A percentile compares a stretch with the other conserved stretches of the same genome.
Evolutionary conservation across 1,140 invertebrate species (phyloP).

Genomic region (Cydia splendana): DNA sequence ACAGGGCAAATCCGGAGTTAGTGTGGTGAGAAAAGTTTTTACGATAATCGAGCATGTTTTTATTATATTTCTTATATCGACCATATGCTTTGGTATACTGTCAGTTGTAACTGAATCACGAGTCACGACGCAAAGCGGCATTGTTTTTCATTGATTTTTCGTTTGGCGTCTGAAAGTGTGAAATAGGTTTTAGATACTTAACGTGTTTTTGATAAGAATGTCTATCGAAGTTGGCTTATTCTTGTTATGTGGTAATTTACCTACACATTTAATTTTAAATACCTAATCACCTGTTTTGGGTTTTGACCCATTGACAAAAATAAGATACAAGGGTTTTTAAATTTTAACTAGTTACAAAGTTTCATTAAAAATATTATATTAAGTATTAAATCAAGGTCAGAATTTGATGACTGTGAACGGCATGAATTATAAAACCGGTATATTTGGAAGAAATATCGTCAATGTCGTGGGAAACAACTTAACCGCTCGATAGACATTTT

Average conservation of each 20-base stretch:
- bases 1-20: conserved; percentile 64
- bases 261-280: too few species aligned
- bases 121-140: neutral
- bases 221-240: conserved; percentile 1
- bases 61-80: conserved; percentile 37
- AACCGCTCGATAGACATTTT: neutral
- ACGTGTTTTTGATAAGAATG: conserved; percentile 16
- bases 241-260: too few species aligned
- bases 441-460: neutral
- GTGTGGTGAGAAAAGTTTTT: conserved; percentile 65
- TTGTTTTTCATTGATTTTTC: conserved; percentile 25
- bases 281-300: too few species aligned
- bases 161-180: conserved; percentile 27
- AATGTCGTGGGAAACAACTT: neutral
- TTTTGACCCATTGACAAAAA: too few species aligned
- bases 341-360: too few species aligned
- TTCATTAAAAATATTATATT: too few species aligned
- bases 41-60: conserved; percentile 54
- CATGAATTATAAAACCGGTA: neutral
- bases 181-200: conserved; percentile 10
- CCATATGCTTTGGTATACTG: conserved; percentile 22
- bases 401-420: neutral
- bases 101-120: conserved; percentile 1
- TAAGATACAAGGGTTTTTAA: too few species aligned
- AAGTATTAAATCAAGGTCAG: too few species aligned